Percentiles rank a stretch among this genome's conserved stretches.
Conservation (phyloP, 2,888 invertebrate genomes). For the Tineola bisselliella region DNA sequence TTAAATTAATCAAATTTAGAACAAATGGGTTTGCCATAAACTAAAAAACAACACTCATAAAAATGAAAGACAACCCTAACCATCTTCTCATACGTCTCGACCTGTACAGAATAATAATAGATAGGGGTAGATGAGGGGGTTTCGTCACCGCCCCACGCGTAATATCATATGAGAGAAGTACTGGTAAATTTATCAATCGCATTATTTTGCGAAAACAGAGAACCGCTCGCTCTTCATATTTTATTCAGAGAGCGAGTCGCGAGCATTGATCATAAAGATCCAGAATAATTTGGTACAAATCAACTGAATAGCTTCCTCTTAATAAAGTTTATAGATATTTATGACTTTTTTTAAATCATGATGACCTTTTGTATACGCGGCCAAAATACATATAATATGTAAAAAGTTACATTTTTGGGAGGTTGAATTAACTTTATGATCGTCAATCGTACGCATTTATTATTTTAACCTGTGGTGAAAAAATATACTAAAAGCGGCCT, state of each 20-base stretch:
- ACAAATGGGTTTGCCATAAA: background rate
- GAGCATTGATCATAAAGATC: slow-evolving; percentile 13
- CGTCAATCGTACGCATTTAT: too few relatives aligned
- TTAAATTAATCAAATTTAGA: background rate
- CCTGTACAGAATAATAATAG: slow-evolving; percentile 64
- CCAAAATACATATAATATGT: too few relatives aligned
- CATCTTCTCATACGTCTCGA: slow-evolving; percentile 36
- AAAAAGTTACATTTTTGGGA: too few relatives aligned
- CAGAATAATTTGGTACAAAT: slow-evolving; percentile 1
- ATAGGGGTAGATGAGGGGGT: slow-evolving; percentile 37
- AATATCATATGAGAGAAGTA: slow-evolving; percentile 56
- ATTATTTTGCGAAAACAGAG: slow-evolving; percentile 47
- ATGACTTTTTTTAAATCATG: too few relatives aligned
- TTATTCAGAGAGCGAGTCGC: slow-evolving; percentile 39
- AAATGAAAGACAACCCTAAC: slow-evolving; percentile 36
- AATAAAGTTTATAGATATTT: too few relatives aligned
- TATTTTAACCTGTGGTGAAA: too few relatives aligned
- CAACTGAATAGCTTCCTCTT: background rate
- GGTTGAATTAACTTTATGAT: too few relatives aligned
- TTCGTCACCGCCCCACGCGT: slow-evolving; percentile 44
- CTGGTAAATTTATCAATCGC: slow-evolving; percentile 64
- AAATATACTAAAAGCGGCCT: too few relatives aligned
- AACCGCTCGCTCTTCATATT: slow-evolving; percentile 43
- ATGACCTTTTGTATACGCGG: too few relatives aligned
- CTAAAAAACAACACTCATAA: background rate